These are phyloP conservation scores for Falco cherrug DNA, from an alignment of 2,797 vertebrate genomes.

Conservation along the genomic window DNA sequence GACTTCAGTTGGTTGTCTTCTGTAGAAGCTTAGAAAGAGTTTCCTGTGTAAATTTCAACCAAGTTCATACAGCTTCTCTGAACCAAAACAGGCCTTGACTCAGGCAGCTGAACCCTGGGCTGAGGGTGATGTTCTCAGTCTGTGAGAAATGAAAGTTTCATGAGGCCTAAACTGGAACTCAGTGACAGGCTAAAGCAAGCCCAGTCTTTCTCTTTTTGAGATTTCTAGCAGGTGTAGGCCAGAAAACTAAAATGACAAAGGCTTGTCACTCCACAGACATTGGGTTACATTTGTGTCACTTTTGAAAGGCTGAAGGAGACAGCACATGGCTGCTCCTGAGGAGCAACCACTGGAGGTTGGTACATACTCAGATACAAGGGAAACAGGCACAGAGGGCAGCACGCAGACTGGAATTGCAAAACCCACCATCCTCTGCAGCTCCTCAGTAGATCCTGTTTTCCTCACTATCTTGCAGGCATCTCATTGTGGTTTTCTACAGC, in stretches of 20 bases:
- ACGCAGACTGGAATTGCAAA: not conserved
- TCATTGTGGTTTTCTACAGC: not conserved
- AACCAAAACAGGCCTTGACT: not conserved
- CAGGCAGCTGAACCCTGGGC: not conserved
- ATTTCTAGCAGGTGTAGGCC: not conserved
- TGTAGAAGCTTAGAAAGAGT: not conserved
- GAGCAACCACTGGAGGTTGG: not conserved
- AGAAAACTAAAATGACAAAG: not conserved
- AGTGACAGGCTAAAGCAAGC: not conserved
- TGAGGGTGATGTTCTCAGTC: not conserved
- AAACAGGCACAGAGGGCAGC: not conserved
- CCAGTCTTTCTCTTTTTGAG: not conserved
- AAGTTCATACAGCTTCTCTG: not conserved
- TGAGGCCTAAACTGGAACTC: not conserved
- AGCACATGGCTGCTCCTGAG: not conserved
- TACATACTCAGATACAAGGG: not conserved
- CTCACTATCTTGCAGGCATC: not conserved
- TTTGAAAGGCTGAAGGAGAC: not conserved
- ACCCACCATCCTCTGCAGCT: too few species aligned
- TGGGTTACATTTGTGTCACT: not conserved
- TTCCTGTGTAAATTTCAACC: not conserved
- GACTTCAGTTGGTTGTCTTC: not conserved
- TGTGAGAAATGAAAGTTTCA: not conserved
- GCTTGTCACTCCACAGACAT: not conserved
- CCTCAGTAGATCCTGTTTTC: not conserved